phyloP scores from a whole-genome alignment of 2,888 invertebrate genomes.

The Heliconius hortense region DNA sequence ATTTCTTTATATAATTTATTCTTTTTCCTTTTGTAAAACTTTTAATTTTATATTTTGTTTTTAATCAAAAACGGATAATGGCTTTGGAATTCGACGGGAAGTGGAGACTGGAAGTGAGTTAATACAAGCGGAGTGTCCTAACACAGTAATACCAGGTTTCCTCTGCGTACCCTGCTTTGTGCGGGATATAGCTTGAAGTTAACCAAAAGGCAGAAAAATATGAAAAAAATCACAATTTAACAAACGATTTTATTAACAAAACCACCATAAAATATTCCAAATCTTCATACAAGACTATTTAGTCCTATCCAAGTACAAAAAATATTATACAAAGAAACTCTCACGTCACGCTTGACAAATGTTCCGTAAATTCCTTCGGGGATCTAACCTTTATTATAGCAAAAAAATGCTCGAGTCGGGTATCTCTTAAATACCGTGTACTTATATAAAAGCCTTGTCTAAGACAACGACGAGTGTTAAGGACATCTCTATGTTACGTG shows the following conservation, averaged over 20 bases:
- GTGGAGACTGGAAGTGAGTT: too few relatives aligned
- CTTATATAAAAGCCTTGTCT: neutral
- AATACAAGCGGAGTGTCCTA: neutral
- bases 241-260: too few relatives aligned
- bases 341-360: constrained; percentile 34
- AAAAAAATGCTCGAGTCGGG: constrained; percentile 7
- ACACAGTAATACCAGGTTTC: neutral
- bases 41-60: too few relatives aligned
- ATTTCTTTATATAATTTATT: too few relatives aligned
- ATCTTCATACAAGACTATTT: neutral
- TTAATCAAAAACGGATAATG: too few relatives aligned
- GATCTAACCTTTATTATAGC: constrained; percentile 23
- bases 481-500: neutral
- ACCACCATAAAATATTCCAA: too few relatives aligned
- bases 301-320: neutral
- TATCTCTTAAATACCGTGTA: neutral
- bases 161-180: neutral
- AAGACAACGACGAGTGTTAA: neutral
- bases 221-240: too few relatives aligned
- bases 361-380: constrained; percentile 22
- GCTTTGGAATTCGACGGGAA: too few relatives aligned
- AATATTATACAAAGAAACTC: constrained; percentile 16
- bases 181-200: neutral
- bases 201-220: neutral
- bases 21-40: too few relatives aligned